These are phyloP conservation scores for Metaphire vulgaris DNA, from an alignment of 1,140 invertebrate species.

Conservation along the genomic window DNA sequence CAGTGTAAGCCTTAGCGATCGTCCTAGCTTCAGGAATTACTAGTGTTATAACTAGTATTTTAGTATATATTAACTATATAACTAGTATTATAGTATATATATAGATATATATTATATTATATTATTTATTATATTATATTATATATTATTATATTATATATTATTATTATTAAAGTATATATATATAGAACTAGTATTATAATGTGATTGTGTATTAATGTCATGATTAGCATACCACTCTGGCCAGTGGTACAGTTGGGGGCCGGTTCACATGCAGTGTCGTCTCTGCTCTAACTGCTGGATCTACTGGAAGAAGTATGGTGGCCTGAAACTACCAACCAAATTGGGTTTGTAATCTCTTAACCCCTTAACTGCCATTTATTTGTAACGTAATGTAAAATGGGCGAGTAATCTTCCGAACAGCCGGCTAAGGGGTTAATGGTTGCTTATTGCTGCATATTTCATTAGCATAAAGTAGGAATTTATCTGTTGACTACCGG, in stretches of 20 bases:
- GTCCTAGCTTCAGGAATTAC: too few species aligned
- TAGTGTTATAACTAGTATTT: too few species aligned
- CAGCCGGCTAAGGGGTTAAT: not conserved
- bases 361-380: not conserved
- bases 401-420: not conserved
- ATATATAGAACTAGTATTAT: too few species aligned
- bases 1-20: too few species aligned
- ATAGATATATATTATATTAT: too few species aligned
- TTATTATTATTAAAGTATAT: too few species aligned
- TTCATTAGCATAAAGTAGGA: too few species aligned
- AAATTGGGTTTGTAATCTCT: not conserved
- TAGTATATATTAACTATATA: too few species aligned
- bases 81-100: too few species aligned
- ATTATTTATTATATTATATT: too few species aligned
- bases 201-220: too few species aligned
- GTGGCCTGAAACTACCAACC: slow-evolving; percentile 71
- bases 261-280: slow-evolving; percentile 69
- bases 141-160: too few species aligned
- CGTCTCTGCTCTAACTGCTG: slow-evolving; percentile 88
- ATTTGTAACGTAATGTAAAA: not conserved
- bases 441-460: not conserved
- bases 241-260: slow-evolving; percentile 93
- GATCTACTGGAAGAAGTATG: slow-evolving; percentile 98
- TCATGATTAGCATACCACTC: slow-evolving; percentile 62
- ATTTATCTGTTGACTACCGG: not conserved